Evolutionary conservation across 2,888 invertebrate species (phyloP).

Genomic region (Athripsodes cinereus): DNA sequence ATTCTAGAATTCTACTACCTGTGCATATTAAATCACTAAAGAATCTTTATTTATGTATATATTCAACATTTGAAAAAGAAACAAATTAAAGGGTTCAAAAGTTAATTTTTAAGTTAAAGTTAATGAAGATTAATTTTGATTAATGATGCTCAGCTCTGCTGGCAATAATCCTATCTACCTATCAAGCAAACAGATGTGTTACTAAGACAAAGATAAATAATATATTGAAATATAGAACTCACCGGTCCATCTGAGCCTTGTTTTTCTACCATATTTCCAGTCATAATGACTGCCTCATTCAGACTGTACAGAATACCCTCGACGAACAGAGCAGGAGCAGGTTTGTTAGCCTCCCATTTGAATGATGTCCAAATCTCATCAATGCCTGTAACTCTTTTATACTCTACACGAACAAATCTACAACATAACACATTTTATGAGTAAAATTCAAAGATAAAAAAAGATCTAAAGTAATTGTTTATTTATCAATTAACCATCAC

Average conservation of each 20-base stretch:
- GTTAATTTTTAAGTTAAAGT: too few relatives aligned
- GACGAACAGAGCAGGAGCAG: slow-evolving; percentile 61
- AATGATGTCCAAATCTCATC: slow-evolving; percentile 49
- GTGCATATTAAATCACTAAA: too few relatives aligned
- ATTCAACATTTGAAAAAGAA: neutral
- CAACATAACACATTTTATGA: neutral
- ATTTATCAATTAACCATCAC: neutral
- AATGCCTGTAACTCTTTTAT: slow-evolving; percentile 54
- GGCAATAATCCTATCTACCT: too few relatives aligned
- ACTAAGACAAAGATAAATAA: too few relatives aligned
- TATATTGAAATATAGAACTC: too few relatives aligned
- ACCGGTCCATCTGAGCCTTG: slow-evolving; percentile 54
- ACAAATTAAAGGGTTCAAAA: too few relatives aligned
- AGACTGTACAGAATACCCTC: slow-evolving; percentile 64
- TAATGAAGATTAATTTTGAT: neutral
- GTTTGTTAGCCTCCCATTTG: slow-evolving; percentile 44
- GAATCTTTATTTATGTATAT: too few relatives aligned
- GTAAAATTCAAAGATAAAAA: neutral
- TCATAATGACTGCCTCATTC: slow-evolving; percentile 69
- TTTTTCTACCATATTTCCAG: slow-evolving; percentile 61
- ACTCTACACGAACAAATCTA: slow-evolving; percentile 59
- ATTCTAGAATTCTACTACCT: too few relatives aligned
- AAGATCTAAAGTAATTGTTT: neutral
- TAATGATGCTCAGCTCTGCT: too few relatives aligned
- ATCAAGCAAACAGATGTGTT: too few relatives aligned